Evolutionary conservation across 2,888 invertebrate species (phyloP), one percentile per base, ranked within the genome.

Genomic region (Callimorpha dominula): DNA sequence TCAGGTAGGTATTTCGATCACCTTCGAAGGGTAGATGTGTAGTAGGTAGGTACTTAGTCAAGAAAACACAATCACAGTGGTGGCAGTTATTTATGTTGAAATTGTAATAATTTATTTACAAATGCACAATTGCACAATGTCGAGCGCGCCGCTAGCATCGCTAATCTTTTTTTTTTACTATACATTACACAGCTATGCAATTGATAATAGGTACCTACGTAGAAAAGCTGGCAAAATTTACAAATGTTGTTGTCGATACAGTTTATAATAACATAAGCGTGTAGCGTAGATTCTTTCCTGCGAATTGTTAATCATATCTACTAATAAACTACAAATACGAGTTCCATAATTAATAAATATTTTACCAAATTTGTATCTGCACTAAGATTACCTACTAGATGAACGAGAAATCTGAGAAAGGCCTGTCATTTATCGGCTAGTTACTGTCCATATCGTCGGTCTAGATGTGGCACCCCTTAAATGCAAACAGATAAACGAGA

Each of bases 21-120:
- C 11, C 31, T 60, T 31, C 3, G 14, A 14, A 57, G 12, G 31
- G 5, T 43, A 46, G 7, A 15, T 31, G 49, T 46, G 43, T 4
- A 46, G 43, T 46, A 46, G 0, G 0, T 14, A 31, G 60, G 20
- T 12, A 65, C 8, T 14, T 1, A n/a, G 9, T 40, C 40, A 70
- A 73, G 63, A 69, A 82, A 73, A 78, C 62, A 69, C 43, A n/a
- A 42, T 50, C 20, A 43, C 66, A 72, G 71, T 76, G 62, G 78
- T 78, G 81, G 82, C 83, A 84, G 85, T 83, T 76, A 65, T 84
- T 84, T 84, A 84, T 84, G 78, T 63, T 81, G 67, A 74, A 76
- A 77, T 77, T 74, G 65, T 75, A 78, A 70, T 70, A 20, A 8
- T 60, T 73, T 81, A 84, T 84, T 78, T 84, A 82, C 84, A 83